Evolutionary conservation across 2,797 vertebrate genomes (phyloP).

Genomic region (Borostomias antarcticus): DNA sequence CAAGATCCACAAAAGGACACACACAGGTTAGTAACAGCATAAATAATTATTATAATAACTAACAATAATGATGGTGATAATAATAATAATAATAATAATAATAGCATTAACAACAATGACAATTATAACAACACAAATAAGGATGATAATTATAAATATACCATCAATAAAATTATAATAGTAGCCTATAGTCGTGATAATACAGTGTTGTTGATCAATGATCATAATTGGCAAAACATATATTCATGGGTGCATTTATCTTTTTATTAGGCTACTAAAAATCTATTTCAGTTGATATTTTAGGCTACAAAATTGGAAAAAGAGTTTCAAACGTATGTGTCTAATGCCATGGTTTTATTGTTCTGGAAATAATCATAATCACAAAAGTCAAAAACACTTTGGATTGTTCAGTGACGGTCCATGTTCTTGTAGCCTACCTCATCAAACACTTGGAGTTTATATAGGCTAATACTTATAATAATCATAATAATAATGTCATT

Average conservation of each 20-base stretch:
- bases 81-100: constrained; percentile 24
- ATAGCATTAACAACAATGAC: constrained; percentile 31
- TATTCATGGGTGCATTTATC: background rate
- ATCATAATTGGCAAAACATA: background rate
- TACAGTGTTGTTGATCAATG: background rate
- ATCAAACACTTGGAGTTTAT: background rate
- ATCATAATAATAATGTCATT: background rate
- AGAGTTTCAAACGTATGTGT: too few relatives aligned
- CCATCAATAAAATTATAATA: constrained; percentile 4
- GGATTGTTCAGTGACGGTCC: background rate
- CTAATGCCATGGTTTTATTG: too few relatives aligned
- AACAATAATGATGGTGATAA: constrained; percentile 10
- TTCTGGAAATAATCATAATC: background rate
- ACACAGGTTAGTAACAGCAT: constrained; percentile 75
- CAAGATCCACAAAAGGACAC: constrained; percentile 82
- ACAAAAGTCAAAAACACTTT: background rate
- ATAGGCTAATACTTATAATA: constrained; percentile 1
- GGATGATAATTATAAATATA: background rate
- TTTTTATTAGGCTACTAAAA: background rate
- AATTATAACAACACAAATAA: constrained; percentile 13
- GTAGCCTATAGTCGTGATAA: background rate
- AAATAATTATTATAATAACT: constrained; percentile 39
- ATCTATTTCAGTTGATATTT: background rate
- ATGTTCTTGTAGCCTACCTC: background rate
- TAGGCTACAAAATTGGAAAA: too few relatives aligned